These are phyloP conservation scores for Stratiomys singularior DNA, from an alignment of 2,888 invertebrate species.

Conservation along the genomic window DNA sequence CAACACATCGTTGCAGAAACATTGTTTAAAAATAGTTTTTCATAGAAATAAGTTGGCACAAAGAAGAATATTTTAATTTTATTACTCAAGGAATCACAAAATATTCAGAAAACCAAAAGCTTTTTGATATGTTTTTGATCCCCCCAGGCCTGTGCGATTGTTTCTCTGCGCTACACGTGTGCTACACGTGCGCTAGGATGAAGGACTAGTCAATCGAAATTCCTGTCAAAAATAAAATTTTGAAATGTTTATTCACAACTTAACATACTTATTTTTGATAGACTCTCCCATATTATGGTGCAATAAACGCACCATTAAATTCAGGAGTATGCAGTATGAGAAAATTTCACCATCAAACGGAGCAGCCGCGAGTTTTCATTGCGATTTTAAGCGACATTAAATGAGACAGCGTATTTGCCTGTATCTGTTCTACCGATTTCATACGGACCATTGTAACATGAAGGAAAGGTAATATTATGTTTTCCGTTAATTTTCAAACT, in stretches of 20 bases:
- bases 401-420: background rate
- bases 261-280: background rate
- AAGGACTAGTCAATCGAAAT: background rate
- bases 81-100: background rate
- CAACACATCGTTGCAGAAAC: background rate
- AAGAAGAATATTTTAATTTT: too few relatives aligned
- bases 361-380: conserved; percentile 15
- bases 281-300: background rate
- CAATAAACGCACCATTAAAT: background rate
- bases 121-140: background rate
- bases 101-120: background rate
- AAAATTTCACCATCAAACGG: conserved; percentile 32
- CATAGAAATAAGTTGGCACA: background rate
- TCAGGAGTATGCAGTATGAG: background rate
- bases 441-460: too few relatives aligned
- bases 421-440: too few relatives aligned
- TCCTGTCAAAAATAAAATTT: conserved; percentile 2
- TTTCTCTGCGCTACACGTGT: background rate
- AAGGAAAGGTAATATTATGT: too few relatives aligned
- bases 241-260: background rate
- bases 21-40: conserved; percentile 1
- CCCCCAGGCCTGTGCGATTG: background rate
- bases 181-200: background rate
- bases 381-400: background rate
- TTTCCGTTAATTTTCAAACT: background rate